Conservation (phyloP, 1,140 invertebrate genomes). For the Melanaphis sacchari region DNA sequence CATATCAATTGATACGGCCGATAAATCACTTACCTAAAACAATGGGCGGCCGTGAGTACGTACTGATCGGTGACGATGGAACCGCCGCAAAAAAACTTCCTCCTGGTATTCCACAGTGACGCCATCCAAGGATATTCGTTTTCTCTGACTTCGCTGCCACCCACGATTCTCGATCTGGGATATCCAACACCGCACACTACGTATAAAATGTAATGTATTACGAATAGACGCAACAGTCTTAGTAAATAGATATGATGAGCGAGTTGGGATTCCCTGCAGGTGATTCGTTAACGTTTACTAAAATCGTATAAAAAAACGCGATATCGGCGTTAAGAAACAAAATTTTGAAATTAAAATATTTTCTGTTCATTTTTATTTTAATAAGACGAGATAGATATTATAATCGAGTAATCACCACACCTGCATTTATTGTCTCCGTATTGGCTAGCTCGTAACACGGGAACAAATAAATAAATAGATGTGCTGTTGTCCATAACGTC, state of each 20-base stretch:
- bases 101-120: slow-evolving; percentile 64
- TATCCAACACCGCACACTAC: slow-evolving; percentile 65
- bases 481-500: no score
- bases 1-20: neutral
- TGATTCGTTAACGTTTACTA: no score
- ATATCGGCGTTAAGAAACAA: no score
- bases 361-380: no score
- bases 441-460: no score
- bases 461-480: no score
- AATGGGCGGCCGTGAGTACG: slow-evolving; percentile 72
- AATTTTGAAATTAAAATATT: no score
- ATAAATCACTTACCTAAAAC: slow-evolving; percentile 66
- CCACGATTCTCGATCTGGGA: slow-evolving; percentile 64
- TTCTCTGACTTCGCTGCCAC: slow-evolving; percentile 64
- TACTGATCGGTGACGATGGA: slow-evolving; percentile 70
- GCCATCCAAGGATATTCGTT: slow-evolving; percentile 69
- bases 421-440: no score
- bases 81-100: slow-evolving; percentile 70
- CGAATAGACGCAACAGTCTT: neutral
- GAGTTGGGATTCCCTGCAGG: no score
- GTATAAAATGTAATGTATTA: neutral
- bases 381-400: no score
- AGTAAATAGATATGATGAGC: neutral
- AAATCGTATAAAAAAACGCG: no score
- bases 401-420: no score